A percentile compares a stretch with the other conserved stretches of the same genome.
Conservation (phyloP, 2,797 vertebrate species). For the Phyllotis vaccarum region DNA sequence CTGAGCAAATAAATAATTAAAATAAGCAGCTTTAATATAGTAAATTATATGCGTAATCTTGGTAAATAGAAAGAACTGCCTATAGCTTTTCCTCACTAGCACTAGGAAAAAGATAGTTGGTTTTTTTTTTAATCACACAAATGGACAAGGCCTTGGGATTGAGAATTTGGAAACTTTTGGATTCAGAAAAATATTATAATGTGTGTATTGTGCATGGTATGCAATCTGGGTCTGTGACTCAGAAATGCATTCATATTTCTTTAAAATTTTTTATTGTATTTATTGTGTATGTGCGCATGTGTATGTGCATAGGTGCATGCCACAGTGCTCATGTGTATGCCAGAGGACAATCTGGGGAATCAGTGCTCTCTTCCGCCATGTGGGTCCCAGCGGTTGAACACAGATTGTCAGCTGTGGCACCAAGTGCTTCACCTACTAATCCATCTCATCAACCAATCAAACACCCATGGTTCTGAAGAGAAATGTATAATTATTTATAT, state of each 20-base stretch:
- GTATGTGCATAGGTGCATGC: background rate
- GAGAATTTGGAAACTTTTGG: background rate
- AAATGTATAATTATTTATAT: background rate
- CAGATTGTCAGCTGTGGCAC: background rate
- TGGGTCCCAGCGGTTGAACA: background rate
- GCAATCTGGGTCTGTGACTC: background rate
- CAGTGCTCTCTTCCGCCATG: background rate
- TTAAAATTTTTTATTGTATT: background rate
- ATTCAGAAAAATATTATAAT: slow-evolving; percentile 1
- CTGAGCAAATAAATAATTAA: background rate
- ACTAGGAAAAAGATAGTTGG: background rate
- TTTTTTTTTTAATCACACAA: background rate
- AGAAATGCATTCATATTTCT: background rate
- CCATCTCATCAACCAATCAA: background rate
- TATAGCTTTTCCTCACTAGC: background rate
- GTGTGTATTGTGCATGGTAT: background rate
- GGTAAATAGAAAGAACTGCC: background rate
- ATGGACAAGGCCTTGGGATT: background rate
- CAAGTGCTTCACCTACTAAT: background rate
- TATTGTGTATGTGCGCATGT: background rate
- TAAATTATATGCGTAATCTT: background rate
- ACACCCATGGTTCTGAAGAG: background rate
- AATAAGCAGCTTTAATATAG: background rate
- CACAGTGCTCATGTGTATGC: background rate
- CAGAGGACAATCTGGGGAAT: background rate